These are phyloP conservation scores for Centropus bengalensis DNA, from an alignment of 2,113 vertebrate species.

Conservation along the genomic window DNA sequence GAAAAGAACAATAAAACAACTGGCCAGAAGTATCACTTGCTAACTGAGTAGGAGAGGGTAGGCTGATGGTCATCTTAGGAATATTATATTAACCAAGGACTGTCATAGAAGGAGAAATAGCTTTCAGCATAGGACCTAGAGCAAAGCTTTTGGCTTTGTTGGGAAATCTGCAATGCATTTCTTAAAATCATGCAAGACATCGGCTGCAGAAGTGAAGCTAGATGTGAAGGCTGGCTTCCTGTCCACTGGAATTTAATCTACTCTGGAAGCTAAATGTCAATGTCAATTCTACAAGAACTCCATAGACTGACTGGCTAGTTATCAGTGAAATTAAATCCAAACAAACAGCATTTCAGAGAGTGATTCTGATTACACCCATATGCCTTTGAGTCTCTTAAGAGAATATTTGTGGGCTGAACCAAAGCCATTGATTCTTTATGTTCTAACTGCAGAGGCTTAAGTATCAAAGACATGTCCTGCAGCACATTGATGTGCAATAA, in stretches of 20 bases:
- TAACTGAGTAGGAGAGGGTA: not conserved
- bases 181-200: not conserved
- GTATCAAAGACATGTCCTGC: not conserved
- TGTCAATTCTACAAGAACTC: not conserved
- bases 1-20: not conserved
- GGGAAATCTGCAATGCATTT: not conserved
- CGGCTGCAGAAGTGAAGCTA: not conserved
- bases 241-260: not conserved
- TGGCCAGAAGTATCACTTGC: not conserved
- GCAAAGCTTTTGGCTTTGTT: not conserved
- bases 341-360: not conserved
- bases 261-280: not conserved
- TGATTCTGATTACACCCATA: not conserved
- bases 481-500: not conserved
- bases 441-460: not conserved
- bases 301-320: not conserved
- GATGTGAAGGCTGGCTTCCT: not conserved
- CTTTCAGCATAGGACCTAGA: not conserved
- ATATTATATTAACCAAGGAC: not conserved
- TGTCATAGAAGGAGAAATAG: not conserved
- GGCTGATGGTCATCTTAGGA: not conserved
- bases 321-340: not conserved
- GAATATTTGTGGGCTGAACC: not conserved
- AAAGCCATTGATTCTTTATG: not conserved
- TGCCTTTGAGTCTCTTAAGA: not conserved